Evolutionary conservation across 2,888 invertebrate genomes (phyloP).

Genomic region (Uropetala carovei): DNA sequence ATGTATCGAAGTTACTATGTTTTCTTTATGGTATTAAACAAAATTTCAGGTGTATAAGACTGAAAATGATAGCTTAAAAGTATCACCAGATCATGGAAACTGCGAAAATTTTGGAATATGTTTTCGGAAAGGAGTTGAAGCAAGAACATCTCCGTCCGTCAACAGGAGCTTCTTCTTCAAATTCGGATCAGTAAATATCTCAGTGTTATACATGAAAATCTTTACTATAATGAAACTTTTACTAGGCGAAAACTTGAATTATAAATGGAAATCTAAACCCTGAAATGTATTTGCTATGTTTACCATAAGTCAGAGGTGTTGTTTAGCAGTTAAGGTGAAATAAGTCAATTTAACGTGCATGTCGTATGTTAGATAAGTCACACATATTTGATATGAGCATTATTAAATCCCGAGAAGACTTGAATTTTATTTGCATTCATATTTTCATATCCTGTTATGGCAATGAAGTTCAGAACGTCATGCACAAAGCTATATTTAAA

Average conservation of each 20-base stretch:
- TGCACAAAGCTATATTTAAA: too few species aligned
- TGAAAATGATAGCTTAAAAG: slow-evolving; percentile 7
- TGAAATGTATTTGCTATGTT: too few species aligned
- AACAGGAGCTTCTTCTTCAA: background rate
- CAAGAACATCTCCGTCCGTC: slow-evolving; percentile 40
- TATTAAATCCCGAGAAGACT: too few species aligned
- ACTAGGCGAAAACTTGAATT: background rate
- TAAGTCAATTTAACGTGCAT: too few species aligned
- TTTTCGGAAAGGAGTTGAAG: slow-evolving; percentile 33
- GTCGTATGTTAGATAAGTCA: too few species aligned
- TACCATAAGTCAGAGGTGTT: too few species aligned
- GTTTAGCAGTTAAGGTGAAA: too few species aligned
- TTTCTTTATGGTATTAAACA: background rate
- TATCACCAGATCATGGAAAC: slow-evolving; percentile 9
- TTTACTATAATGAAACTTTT: background rate
- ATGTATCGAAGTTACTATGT: background rate
- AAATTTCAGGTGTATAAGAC: slow-evolving; percentile 14
- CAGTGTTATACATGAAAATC: background rate
- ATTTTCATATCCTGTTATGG: too few species aligned
- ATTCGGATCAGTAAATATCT: slow-evolving; percentile 39
- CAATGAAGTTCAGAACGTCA: too few species aligned
- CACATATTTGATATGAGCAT: too few species aligned
- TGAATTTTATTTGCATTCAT: too few species aligned
- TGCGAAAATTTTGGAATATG: slow-evolving; percentile 48
- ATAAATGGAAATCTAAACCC: background rate